Evolutionary conservation across 2,888 invertebrate genomes (phyloP).

Genomic region (Holacanthella duospinosa): DNA sequence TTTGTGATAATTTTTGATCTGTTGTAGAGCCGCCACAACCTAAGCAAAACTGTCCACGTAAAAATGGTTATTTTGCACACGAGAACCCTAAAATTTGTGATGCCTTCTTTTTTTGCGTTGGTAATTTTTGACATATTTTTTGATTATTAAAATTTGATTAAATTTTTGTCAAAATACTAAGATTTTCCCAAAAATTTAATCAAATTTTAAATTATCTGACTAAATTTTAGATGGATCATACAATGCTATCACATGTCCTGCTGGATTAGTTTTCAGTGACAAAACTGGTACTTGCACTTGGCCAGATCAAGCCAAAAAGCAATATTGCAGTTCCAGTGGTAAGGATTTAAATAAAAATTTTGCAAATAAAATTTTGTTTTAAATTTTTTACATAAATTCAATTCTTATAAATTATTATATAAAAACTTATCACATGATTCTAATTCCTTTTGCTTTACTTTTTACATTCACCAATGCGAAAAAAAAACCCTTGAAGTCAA

Average conservation of each 20-base stretch:
- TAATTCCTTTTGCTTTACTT: background rate
- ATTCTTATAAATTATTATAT: background rate
- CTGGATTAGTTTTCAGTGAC: slow-evolving; percentile 75
- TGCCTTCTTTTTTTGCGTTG: slow-evolving; percentile 79
- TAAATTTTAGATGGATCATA: slow-evolving; percentile 58
- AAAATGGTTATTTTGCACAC: slow-evolving; percentile 79
- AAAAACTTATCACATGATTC: background rate
- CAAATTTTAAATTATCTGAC: slow-evolving; percentile 7
- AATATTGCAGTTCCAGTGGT: slow-evolving; percentile 71
- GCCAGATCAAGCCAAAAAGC: slow-evolving; percentile 83
- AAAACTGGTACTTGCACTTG: slow-evolving; percentile 83
- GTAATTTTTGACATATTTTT: background rate
- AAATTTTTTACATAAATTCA: background rate
- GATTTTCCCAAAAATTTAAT: no score
- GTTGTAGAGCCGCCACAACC: slow-evolving; percentile 61
- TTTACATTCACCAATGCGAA: no score
- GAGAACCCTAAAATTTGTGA: slow-evolving; percentile 66
- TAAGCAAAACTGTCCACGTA: slow-evolving; percentile 62
- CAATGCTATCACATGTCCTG: slow-evolving; percentile 81
- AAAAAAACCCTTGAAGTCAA: no score
- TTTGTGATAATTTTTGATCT: slow-evolving; percentile 2
- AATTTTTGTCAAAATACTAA: slow-evolving; percentile 8
- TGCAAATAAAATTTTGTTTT: background rate
- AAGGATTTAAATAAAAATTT: background rate
- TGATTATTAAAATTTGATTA: slow-evolving; percentile 2